Conservation (phyloP, 1,140 invertebrate genomes). For the Eulimnadia texana region DNA sequence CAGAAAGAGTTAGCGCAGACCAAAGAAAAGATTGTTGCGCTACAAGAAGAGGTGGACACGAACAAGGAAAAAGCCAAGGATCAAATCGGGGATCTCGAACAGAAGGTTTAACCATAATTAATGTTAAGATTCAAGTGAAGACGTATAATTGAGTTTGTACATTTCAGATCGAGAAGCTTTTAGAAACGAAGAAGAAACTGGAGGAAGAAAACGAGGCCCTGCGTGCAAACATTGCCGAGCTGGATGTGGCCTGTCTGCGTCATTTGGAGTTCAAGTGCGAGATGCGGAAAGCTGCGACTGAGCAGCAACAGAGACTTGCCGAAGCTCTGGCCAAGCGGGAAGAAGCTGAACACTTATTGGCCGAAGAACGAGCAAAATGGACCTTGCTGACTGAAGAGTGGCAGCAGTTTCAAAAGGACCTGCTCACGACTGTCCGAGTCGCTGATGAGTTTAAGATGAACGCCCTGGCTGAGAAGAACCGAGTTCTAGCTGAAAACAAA, state of each 20-base stretch:
- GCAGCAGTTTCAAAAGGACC: slow-evolving; percentile 84
- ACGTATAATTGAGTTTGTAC: too few relatives aligned
- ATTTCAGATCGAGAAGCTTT: slow-evolving; percentile 50
- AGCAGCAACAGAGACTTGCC: slow-evolving; percentile 47
- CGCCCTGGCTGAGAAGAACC: slow-evolving; percentile 64
- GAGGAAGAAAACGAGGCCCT: slow-evolving; percentile 52
- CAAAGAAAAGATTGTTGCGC: background rate
- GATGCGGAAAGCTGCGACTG: slow-evolving; percentile 44
- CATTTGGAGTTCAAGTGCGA: slow-evolving; percentile 62
- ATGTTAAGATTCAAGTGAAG: background rate
- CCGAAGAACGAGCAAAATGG: slow-evolving; percentile 41
- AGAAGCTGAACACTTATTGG: slow-evolving; percentile 40
- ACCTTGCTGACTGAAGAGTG: slow-evolving; percentile 60
- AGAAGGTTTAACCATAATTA: slow-evolving; percentile 30
- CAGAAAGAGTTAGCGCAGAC: background rate
- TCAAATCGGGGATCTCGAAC: slow-evolving; percentile 56
- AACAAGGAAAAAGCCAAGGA: slow-evolving; percentile 1
- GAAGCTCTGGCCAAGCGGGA: slow-evolving; percentile 38
- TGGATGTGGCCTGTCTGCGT: slow-evolving; percentile 53
- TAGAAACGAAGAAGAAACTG: slow-evolving; percentile 51
- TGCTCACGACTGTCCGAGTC: slow-evolving; percentile 80
- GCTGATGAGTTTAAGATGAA: slow-evolving; percentile 89
- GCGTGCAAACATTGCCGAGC: slow-evolving; percentile 52
- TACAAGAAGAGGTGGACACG: background rate
- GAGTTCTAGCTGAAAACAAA: slow-evolving; percentile 66